Base-by-base conservation (phyloP, 2,797 vertebrate genomes). In the Peromyscus melanophrys region DNA sequence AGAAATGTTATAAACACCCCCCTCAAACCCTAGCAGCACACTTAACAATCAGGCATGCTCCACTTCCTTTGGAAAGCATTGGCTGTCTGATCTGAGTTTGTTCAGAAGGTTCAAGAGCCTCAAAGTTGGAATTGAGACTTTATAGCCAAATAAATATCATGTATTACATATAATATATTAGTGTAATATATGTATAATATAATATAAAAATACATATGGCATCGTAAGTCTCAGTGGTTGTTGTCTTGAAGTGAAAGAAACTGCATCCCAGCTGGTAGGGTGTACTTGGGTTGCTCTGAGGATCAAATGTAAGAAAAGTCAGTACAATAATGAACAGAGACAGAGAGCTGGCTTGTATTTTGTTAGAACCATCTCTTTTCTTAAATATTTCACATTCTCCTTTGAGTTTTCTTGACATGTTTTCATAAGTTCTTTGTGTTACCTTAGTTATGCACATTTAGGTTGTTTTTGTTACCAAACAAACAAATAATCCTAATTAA, bases 401-500 rank as follows among this genome's bases (percentile, higher is more conserved):
- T 46, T 6, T 55, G 21, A 7, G 19, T 23, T 78, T 94, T 78
- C 67, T 49, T 91, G 71, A 69, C 19, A 81, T 57, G 40, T 16
- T 13, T 37, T 92, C 69, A 94, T 84, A 88, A 93, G 94, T 88
- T 92, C 40, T 75, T 93, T 84, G 46, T 71, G 49, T 92, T 37
- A 90, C 34, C 37, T 75, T 94, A 83, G 49, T 52, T 94, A 80
- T 61, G 19, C 8, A 96, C 95, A 90, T 10, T 87, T 34, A 61
- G 55, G 25, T 71, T 94, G 12, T 4, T 77, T 95, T 46, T 80
- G 12, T 65, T 75, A 92, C 75, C 27, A 89, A 67, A 27, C 4
- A 90, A 76, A 67, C 61, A 94, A 94, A 78, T 14, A 37, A n/a
- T 61, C 40, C 31, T 59, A 3, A 90, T 65, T 69, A 82, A 84